Conservation (phyloP, 2,797 vertebrate genomes). For the Crypturellus tataupa region DNA sequence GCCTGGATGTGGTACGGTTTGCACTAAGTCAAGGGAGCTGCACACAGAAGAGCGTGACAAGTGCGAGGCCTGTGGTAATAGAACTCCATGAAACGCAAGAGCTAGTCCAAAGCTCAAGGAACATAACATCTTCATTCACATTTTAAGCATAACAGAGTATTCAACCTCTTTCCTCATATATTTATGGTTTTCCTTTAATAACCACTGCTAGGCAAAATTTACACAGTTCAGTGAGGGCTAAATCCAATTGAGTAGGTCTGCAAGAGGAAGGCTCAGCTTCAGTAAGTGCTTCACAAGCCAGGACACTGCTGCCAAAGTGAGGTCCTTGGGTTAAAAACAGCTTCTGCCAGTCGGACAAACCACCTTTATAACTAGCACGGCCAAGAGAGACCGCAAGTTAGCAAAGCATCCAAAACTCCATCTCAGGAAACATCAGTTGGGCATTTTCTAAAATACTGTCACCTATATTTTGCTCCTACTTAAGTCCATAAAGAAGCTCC, state of each 20-base stretch:
- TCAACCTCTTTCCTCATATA: background rate
- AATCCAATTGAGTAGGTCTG: background rate
- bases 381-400: background rate
- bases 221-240: background rate
- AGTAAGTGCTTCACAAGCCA: background rate
- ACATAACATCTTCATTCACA: background rate
- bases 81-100: background rate
- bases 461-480: background rate
- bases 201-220: background rate
- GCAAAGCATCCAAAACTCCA: background rate
- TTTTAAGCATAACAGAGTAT: background rate
- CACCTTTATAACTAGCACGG: background rate
- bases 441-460: background rate
- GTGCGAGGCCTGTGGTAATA: fast-evolving
- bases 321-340: fast-evolving
- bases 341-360: background rate
- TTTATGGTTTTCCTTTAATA: background rate
- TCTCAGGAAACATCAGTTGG: background rate
- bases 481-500: background rate
- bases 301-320: background rate
- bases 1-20: background rate
- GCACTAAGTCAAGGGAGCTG: background rate
- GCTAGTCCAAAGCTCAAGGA: background rate
- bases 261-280: background rate
- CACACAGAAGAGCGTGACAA: background rate